Conservation (phyloP, 2,113 vertebrate species). For the Gobius niger region DNA sequence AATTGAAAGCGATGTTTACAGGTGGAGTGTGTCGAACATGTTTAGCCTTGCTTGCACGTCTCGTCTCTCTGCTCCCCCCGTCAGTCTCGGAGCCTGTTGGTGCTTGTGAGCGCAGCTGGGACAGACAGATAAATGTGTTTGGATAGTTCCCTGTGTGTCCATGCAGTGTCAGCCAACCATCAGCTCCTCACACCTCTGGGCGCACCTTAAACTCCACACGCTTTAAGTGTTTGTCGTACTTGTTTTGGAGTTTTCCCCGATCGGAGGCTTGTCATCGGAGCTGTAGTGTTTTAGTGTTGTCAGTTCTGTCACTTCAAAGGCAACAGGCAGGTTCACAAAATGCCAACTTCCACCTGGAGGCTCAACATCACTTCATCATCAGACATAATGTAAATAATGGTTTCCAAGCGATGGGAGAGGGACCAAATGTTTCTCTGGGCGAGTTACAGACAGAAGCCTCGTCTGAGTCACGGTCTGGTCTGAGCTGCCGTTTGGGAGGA, state of each 20-base stretch:
- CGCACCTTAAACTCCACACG: neutral
- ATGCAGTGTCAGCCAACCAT: conserved; percentile 17
- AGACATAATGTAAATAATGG: neutral
- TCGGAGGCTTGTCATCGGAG: conserved; percentile 25
- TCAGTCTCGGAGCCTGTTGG: conserved; percentile 31
- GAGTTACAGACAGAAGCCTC: conserved; percentile 44
- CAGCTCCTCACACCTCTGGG: conserved; percentile 11
- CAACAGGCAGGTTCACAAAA: neutral
- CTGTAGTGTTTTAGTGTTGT: neutral
- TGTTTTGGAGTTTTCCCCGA: neutral
- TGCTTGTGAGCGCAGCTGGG: conserved; percentile 23
- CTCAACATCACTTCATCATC: no score
- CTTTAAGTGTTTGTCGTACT: neutral
- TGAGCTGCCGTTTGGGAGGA: conserved; percentile 1
- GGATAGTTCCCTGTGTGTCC: conserved; percentile 29
- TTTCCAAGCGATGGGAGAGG: conserved; percentile 1
- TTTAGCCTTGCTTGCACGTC: neutral
- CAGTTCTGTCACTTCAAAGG: conserved; percentile 1
- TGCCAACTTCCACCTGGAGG: conserved; percentile 8
- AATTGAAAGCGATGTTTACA: neutral
- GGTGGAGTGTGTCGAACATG: neutral
- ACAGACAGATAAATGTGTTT: conserved; percentile 39
- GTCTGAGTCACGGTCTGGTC: conserved; percentile 55
- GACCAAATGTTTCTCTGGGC: neutral
- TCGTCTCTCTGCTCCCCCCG: neutral